These are phyloP conservation scores for Sorex maritimensis DNA, from an alignment of 2,797 vertebrate species.

Conservation along the genomic window DNA sequence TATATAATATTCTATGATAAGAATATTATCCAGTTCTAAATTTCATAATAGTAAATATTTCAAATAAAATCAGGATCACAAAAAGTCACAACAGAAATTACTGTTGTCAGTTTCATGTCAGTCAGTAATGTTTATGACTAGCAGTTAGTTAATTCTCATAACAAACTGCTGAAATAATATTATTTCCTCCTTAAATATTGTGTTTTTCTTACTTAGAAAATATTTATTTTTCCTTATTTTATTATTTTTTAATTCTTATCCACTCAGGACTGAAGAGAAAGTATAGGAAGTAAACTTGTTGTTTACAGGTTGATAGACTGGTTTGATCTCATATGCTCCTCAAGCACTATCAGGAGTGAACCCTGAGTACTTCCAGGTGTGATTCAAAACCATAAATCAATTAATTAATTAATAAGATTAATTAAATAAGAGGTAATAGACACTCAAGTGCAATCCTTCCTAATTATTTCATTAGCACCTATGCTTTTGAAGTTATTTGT, in stretches of 20 bases:
- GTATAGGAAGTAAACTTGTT: no score
- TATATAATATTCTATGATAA: constrained; percentile 13
- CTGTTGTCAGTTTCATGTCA: neutral
- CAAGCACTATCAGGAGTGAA: no score
- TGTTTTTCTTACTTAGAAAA: constrained; percentile 54
- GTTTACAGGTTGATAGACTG: no score
- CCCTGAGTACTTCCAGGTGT: no score
- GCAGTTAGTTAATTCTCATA: constrained; percentile 24
- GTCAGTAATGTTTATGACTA: neutral
- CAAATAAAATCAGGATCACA: constrained; percentile 23
- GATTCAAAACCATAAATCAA: no score
- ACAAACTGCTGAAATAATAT: constrained; percentile 42
- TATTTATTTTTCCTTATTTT: constrained; percentile 50
- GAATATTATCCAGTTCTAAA: constrained; percentile 58
- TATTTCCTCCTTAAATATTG: constrained; percentile 41
- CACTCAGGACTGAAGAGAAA: neutral
- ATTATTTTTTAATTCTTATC: neutral
- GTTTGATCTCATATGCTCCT: no score
- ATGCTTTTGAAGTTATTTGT: neutral
- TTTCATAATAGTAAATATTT: constrained; percentile 57
- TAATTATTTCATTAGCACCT: constrained; percentile 26
- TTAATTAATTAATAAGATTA: constrained; percentile 24
- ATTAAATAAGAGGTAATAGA: constrained; percentile 39
- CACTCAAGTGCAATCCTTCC: constrained; percentile 38
- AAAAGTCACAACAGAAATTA: constrained; percentile 25